These are phyloP conservation scores for Lepidocyrtinus sp. DNA, from an alignment of 2,888 invertebrate genomes.

Conservation along the genomic window DNA sequence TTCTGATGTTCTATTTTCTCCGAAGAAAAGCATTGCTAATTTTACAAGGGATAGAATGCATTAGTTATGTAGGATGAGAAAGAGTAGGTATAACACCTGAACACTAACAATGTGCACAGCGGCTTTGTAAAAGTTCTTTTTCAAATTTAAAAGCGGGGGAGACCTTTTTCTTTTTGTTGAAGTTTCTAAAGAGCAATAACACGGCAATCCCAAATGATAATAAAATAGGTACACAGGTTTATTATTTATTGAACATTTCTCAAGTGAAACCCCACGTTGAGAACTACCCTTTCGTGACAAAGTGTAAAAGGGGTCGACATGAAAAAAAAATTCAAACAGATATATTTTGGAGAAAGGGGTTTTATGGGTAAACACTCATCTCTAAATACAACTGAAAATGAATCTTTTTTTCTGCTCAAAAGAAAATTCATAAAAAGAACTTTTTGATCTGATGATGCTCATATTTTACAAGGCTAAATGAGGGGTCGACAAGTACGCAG, in stretches of 20 bases:
- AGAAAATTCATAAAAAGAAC: slow-evolving; percentile 33
- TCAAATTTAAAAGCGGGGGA: too few species aligned
- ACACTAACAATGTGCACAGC: background rate
- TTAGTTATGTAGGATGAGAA: too few species aligned
- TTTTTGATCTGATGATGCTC: slow-evolving; percentile 53
- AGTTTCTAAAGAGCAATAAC: slow-evolving; percentile 40
- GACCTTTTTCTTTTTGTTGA: background rate
- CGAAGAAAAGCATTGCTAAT: background rate
- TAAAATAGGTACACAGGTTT: slow-evolving; percentile 21
- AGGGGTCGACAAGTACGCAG: slow-evolving; percentile 64
- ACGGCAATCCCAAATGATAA: slow-evolving; percentile 35
- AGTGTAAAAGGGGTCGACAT: slow-evolving; percentile 61
- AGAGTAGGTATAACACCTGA: too few species aligned
- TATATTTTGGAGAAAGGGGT: slow-evolving; percentile 36
- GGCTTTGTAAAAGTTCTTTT: background rate
- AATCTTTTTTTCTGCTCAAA: background rate
- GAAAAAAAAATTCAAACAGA: slow-evolving; percentile 21
- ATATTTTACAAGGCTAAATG: slow-evolving; percentile 63
- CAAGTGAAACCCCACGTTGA: slow-evolving; percentile 32
- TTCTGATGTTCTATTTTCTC: background rate
- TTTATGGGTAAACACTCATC: slow-evolving; percentile 42
- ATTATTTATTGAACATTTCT: slow-evolving; percentile 22
- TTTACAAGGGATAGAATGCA: too few species aligned
- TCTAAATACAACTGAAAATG: slow-evolving; percentile 23
- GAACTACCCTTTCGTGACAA: slow-evolving; percentile 68